Evolutionary conservation across 2,888 invertebrate genomes (phyloP), one percentile per base, ranked within the genome.

Genomic region (Dicyrtomina minuta): DNA sequence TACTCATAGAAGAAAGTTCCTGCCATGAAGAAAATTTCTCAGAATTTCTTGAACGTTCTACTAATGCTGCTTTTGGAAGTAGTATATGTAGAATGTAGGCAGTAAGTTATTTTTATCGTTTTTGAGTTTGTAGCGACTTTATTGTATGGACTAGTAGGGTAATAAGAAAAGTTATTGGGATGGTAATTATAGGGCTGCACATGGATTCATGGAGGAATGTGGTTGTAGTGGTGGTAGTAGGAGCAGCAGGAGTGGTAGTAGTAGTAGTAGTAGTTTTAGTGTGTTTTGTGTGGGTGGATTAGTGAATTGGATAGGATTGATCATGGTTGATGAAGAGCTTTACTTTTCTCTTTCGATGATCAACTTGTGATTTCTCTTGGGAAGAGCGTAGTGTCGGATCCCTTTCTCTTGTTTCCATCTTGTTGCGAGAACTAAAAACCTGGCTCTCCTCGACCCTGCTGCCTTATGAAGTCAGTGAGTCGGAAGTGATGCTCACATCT

Each of bases 301-400:
- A 67, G 66, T 53, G 58, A 58, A 64, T 62, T 70, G 70, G 69
- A 71, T 67, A 53, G 68, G 67, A 74, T 72, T 74, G 72, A 70
- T 71, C 70, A 71, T 69, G 68, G 74, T 71, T 72, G 74, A 75
- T 75, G 77, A 75, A 75, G 71, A 68, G 64, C 55, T 68, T 49
- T 49, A 55, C 46, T 70, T 59, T 70, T 46, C 67, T 44, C 41
- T 70, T 70, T 49, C 26, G 15, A 44, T 70, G 64, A 67, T 71
- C 56, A 71, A 66, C 70, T 70, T 71, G 74, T 78, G 75, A 78
- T 79, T 77, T 79, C 79, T 76, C 79, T 66, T 58, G 76, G 75
- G 77, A 72, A 64, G 51, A 43, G 59, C 56, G 67, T 26, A 60
- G 69, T 71, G 69, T 67, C 60, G 68, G 60, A 61, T 72, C 62